Base-by-base conservation (phyloP, 2,113 vertebrate genomes). In the Silurus meridionalis region DNA sequence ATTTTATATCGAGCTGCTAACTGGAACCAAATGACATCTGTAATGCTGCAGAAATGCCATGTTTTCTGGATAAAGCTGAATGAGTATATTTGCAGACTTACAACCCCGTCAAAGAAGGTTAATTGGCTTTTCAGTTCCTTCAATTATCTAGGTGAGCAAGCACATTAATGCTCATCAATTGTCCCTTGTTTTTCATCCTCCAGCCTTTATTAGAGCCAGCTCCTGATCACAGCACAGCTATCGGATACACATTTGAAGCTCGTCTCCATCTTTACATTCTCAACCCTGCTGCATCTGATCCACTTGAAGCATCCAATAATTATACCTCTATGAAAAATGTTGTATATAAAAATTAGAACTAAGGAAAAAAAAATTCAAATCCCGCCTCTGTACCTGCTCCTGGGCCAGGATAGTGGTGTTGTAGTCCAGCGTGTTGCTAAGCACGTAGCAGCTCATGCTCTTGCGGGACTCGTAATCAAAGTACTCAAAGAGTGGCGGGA, bases 391-490 rank as follows among this genome's bases (percentile, higher is more conserved):
- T 89, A 99, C 98, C 97, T 99, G 98, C 82, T 99, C 98, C 88
- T 99, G 98, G 3, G 96, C 95, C 89, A 97, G 92, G 9, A 99
- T 96, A 92, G 97, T 97, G 84, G 98, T 99, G 93, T 96, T 98
- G 90, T 96, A 98, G 90, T 99, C 98, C 93, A 99, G 92, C 0
- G 97, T 98, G 72, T 98, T 99, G 95, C 95, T 98, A 87, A 99
- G 96, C 61, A 99, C 97, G 0, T 99, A 99, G 93, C 98, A 99
- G 88, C 98, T 99, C 98, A 99, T 99, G 94, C 94, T 98, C 90
- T 99, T 99, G 91, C 98, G 96, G 0, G 98, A 99, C 90, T 99
- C 98, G 0, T 98, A 99, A 93, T 99, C 98, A 6, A 99, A 99
- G 91, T 99, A 99, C 87, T 99, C 98, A 46, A 99, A 99, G 60